Evolutionary conservation across 2,797 vertebrate species (phyloP).

Genomic region (Gambelia wislizenii): DNA sequence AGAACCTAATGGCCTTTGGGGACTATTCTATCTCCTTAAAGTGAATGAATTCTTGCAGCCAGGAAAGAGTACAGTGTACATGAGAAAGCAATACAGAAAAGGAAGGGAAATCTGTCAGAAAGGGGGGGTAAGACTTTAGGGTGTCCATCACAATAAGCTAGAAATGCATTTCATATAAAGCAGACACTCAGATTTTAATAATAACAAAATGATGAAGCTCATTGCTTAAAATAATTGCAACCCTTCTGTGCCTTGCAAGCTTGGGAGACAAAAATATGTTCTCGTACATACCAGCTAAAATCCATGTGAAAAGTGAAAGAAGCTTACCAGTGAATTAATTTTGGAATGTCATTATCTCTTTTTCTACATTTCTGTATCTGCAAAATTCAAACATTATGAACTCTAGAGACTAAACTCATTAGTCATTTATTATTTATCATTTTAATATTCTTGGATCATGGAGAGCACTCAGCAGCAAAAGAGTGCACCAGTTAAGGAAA

Average conservation of each 20-base stretch:
- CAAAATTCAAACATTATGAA: slow-evolving; percentile 52
- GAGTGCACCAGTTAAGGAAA: background rate
- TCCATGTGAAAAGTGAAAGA: slow-evolving; percentile 7
- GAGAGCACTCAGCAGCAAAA: slow-evolving; percentile 20
- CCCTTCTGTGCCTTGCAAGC: slow-evolving; percentile 4
- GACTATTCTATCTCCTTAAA: slow-evolving; percentile 34
- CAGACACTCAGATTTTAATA: slow-evolving; percentile 1
- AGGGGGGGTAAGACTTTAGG: background rate
- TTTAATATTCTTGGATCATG: slow-evolving; percentile 41
- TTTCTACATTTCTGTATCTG: slow-evolving; percentile 39
- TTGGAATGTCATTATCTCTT: slow-evolving; percentile 49
- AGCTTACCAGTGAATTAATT: slow-evolving; percentile 8
- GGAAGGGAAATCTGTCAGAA: background rate
- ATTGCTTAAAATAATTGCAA: slow-evolving; percentile 20
- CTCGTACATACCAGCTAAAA: background rate
- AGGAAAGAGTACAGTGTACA: slow-evolving; percentile 38
- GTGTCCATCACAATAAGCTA: background rate
- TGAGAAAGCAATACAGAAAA: slow-evolving; percentile 5
- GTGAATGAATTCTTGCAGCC: slow-evolving; percentile 37
- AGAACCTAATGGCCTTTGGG: slow-evolving; percentile 52
- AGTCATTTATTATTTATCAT: slow-evolving; percentile 56
- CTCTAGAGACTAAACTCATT: slow-evolving; percentile 35
- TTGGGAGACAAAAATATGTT: background rate
- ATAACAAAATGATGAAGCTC: background rate
- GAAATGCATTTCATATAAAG: background rate